These are phyloP conservation scores for Grallaria varia DNA, from an alignment of 2,113 vertebrate genomes.

Conservation along the genomic window DNA sequence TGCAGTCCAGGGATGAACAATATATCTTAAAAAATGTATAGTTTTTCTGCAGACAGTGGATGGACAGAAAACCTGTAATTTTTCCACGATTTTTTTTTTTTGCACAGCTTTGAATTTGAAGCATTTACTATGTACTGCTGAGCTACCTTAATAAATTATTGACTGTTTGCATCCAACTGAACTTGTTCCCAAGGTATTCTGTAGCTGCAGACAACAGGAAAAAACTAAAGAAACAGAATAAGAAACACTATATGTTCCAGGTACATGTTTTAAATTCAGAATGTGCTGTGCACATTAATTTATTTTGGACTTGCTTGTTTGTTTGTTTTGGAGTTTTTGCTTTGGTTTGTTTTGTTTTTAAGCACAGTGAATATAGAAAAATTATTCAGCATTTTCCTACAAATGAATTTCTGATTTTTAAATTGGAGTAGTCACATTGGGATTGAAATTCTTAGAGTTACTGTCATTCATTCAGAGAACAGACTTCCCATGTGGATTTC, in stretches of 20 bases:
- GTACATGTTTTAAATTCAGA: background rate
- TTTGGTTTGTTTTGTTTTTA: background rate
- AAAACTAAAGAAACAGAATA: background rate
- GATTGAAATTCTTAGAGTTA: background rate
- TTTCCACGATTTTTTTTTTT: background rate
- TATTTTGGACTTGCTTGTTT: background rate
- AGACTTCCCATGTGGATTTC: background rate
- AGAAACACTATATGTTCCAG: background rate
- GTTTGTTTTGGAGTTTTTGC: background rate
- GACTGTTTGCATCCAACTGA: background rate
- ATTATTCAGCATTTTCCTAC: background rate
- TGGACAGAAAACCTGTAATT: background rate
- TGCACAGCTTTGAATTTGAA: background rate
- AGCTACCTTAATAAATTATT: background rate
- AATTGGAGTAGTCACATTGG: background rate
- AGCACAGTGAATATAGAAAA: background rate
- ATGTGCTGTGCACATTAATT: background rate
- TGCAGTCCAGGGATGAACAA: background rate
- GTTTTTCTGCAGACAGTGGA: background rate
- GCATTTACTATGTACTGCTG: background rate
- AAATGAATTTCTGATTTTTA: background rate
- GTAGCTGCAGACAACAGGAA: background rate
- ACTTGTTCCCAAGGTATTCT: background rate
- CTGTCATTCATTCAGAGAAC: background rate
- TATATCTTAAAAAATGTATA: background rate